Evolutionary conservation across 2,888 invertebrate species (phyloP).

Genomic region (Drosophila sordidapex): DNA sequence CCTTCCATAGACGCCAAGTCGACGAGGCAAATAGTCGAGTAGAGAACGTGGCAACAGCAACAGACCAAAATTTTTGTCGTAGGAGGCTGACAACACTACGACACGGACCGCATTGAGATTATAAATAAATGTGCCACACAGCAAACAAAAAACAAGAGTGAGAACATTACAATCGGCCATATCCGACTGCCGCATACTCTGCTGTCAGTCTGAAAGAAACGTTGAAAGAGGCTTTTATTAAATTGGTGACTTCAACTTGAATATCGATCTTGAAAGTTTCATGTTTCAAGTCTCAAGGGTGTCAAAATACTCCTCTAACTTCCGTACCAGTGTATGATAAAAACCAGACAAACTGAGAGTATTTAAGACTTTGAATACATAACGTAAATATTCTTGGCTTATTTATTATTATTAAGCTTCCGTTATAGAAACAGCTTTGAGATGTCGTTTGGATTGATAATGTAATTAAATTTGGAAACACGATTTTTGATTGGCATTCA

Average conservation of each 20-base stretch:
- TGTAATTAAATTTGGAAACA: neutral
- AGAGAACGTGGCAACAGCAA: conserved; percentile 39
- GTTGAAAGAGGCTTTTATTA: neutral
- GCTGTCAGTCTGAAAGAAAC: neutral
- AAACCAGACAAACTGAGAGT: neutral
- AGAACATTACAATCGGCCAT: neutral
- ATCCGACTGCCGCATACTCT: neutral
- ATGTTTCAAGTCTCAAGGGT: neutral
- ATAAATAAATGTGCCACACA: conserved; percentile 64
- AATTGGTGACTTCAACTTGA: neutral
- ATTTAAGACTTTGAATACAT: neutral
- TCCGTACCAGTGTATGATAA: neutral
- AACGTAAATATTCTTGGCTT: neutral
- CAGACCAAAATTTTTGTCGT: conserved; percentile 38
- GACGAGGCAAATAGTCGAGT: neutral
- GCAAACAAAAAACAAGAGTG: conserved; percentile 24
- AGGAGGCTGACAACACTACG: conserved; percentile 53
- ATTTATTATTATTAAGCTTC: neutral
- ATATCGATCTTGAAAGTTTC: neutral
- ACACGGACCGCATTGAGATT: conserved; percentile 54
- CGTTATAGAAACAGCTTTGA: too few species aligned
- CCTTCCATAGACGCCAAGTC: neutral
- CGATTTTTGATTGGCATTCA: neutral
- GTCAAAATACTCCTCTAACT: neutral
- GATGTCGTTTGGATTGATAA: neutral